Conservation (phyloP, 2,888 invertebrate species). For the Habrosyne pyritoides region DNA sequence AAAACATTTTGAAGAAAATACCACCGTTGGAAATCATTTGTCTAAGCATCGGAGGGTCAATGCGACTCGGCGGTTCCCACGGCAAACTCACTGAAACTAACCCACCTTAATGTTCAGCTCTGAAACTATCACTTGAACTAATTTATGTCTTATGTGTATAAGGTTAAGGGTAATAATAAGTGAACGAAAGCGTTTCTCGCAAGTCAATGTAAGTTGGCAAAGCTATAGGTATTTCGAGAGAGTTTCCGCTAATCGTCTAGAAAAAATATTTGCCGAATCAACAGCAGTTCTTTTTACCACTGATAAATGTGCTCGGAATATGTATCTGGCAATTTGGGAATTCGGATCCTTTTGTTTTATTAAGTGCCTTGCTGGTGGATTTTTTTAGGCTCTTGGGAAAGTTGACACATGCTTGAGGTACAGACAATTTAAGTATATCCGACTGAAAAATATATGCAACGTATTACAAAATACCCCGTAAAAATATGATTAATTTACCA, state of each 20-base stretch:
- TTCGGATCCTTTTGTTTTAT: constrained; percentile 66
- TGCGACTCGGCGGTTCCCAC: constrained; percentile 77
- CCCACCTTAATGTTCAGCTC: constrained; percentile 27
- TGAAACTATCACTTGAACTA: constrained; percentile 15
- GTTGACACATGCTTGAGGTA: constrained; percentile 31
- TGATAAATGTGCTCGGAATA: constrained; percentile 76
- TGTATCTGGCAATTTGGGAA: constrained; percentile 67
- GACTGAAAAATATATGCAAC: too few relatives aligned
- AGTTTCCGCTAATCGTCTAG: constrained; percentile 78
- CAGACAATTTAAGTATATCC: too few relatives aligned
- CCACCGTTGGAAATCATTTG: constrained; percentile 72
- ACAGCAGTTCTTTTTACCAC: constrained; percentile 67
- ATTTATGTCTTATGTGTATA: constrained; percentile 31
- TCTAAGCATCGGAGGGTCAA: constrained; percentile 77
- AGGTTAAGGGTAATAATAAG: constrained; percentile 17
- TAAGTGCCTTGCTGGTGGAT: constrained; percentile 48
- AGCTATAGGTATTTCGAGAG: constrained; percentile 70
- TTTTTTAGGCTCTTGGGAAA: constrained; percentile 45
- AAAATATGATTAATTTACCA: too few relatives aligned
- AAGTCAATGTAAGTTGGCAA: constrained; percentile 34
- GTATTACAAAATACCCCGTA: too few relatives aligned
- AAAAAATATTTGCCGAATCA: constrained; percentile 81
- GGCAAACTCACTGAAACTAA: constrained; percentile 56
- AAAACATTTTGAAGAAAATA: constrained; percentile 69
- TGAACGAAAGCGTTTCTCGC: background rate